Conservation (phyloP, 1,140 invertebrate genomes). For the Solenopsis fugax region DNA sequence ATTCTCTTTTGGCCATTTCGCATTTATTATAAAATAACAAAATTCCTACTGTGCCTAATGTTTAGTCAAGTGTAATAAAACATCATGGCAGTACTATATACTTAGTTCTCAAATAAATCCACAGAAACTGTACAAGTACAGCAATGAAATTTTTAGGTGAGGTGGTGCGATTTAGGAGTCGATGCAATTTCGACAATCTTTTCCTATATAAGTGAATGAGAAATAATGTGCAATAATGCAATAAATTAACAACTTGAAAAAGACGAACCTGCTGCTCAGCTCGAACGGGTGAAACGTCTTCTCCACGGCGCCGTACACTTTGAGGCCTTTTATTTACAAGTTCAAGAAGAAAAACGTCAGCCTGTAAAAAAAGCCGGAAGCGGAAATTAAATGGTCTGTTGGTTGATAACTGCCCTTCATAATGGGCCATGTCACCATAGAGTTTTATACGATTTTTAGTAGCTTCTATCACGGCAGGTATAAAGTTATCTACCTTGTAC, state of each 20-base stretch:
- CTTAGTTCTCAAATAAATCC: no score
- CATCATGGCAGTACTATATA: no score
- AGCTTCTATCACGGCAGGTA: conserved; percentile 83
- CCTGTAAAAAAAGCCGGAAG: conserved; percentile 80
- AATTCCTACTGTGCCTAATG: no score
- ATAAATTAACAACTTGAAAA: neutral
- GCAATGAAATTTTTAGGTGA: no score
- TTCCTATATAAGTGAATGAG: neutral
- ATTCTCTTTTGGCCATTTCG: no score
- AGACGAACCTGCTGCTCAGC: conserved; percentile 83
- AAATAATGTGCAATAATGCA: conserved; percentile 2
- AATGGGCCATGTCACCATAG: conserved; percentile 55
- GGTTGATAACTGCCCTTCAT: conserved; percentile 62
- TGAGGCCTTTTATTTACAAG: conserved; percentile 86
- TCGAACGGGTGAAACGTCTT: conserved; percentile 86
- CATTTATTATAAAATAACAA: no score
- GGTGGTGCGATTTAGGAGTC: no score
- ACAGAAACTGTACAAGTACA: no score
- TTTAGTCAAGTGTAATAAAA: no score
- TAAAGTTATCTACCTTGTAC: conserved; percentile 84
- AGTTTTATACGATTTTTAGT: conserved; percentile 79
- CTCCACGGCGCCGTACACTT: conserved; percentile 87
- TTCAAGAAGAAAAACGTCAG: conserved; percentile 83
- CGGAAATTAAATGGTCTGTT: conserved; percentile 73
- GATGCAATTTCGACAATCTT: no score